Conservation (phyloP, 1,140 invertebrate species). For the Akabosia matsudoensis region DNA sequence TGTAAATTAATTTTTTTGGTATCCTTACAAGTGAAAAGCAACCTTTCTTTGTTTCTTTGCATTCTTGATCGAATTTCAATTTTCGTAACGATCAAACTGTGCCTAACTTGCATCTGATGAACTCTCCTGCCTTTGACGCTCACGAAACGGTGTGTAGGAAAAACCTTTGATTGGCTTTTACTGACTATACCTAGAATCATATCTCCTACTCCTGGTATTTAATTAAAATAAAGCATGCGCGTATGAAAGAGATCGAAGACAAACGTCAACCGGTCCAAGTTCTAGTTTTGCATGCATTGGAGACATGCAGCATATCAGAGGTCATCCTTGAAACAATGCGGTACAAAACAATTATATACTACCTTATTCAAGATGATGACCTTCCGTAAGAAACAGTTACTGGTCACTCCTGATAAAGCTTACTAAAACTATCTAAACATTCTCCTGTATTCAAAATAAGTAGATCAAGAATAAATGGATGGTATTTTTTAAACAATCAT, state of each 20-base stretch:
- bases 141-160: too few species aligned
- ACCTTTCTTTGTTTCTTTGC: too few species aligned
- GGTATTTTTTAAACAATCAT: not conserved
- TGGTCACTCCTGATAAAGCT: not conserved
- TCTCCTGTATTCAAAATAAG: not conserved
- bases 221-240: not conserved
- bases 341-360: not conserved
- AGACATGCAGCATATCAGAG: too few species aligned
- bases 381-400: too few species aligned
- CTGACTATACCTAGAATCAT: not conserved
- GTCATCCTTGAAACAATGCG: too few species aligned
- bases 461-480: not conserved
- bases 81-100: too few species aligned
- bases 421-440: not conserved
- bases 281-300: not conserved
- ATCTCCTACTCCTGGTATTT: not conserved
- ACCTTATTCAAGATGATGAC: not conserved
- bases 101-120: too few species aligned
- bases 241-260: not conserved
- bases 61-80: too few species aligned
- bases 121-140: too few species aligned
- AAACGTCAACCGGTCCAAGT: not conserved
- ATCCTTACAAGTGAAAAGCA: too few species aligned
- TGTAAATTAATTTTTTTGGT: too few species aligned
- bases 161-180: too few species aligned